Conservation (phyloP, 2,113 vertebrate genomes). For the Thamnaconus septentrionalis region DNA sequence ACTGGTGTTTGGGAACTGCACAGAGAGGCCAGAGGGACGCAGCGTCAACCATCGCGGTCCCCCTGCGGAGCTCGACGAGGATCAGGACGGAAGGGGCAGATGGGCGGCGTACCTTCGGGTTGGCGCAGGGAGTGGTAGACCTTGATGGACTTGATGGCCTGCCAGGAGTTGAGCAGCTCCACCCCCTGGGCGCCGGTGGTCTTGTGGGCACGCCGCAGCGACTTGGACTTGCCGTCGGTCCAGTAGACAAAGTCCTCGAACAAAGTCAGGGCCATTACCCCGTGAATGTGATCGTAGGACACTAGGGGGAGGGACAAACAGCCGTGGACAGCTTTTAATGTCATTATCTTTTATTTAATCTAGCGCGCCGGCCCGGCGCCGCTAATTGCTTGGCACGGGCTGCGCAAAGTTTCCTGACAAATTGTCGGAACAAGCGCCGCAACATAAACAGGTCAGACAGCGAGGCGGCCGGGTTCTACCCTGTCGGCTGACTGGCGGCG, state of each 20-base stretch:
- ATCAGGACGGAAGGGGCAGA: conserved; percentile 45
- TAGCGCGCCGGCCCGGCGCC: no score
- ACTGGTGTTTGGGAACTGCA: conserved; percentile 91
- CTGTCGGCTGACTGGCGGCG: no score
- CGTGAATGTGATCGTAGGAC: conserved; percentile 90
- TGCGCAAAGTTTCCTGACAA: no score
- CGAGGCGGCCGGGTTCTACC: no score
- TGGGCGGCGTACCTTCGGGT: conserved; percentile 86
- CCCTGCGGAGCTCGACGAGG: conserved; percentile 1
- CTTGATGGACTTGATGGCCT: conserved; percentile 95
- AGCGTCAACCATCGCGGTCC: conserved; percentile 15
- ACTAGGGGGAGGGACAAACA: conserved; percentile 81
- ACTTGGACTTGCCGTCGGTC: conserved; percentile 98
- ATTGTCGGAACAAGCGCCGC: no score
- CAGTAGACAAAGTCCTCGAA: conserved; percentile 99
- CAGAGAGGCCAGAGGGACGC: conserved; percentile 34
- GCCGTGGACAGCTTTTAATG: conserved; percentile 11
- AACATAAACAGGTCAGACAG: no score
- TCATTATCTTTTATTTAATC: background rate
- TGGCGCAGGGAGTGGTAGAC: conserved; percentile 96
- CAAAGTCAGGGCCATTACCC: conserved; percentile 93
- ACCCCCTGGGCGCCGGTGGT: conserved; percentile 87
- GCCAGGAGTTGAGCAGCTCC: conserved; percentile 95
- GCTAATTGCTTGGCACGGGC: no score
- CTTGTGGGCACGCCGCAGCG: conserved; percentile 94